Base-by-base conservation (phyloP, 2,888 invertebrate species). In the Achlya flavicornis region DNA sequence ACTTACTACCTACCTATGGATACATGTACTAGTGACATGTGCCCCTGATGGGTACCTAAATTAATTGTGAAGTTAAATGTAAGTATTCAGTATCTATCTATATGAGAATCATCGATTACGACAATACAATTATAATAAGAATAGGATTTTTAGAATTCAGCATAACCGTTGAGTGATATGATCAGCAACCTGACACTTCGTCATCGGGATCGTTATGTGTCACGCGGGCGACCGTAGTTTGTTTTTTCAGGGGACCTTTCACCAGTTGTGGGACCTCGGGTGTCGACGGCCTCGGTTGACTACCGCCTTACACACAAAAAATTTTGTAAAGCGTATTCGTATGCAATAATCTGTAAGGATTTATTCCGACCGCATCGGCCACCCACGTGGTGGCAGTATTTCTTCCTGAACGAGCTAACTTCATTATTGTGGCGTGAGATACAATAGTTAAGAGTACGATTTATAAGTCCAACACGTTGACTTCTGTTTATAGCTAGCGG, bases 401-500 rank as follows among this genome's bases (percentile, higher is more conserved):
- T 93, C 93, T 92, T 90, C 90, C 89, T 85, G 88, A 92, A 92
- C 90, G 92, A 93, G 92, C 92, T 90, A 92, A 93, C 93, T 92
- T 93, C 92, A 93, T 93, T 93, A 93, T 93, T 93, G 92, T 93
- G 92, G 92, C 89, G 86, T 88, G 90, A 92, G 92, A 92, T 93
- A 93, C 93, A 93, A 93, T 93, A 92, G 93, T 92, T 93, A 93
- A 93, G 93, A 92, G 83, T 89, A 92, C 91, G 92, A 93, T 93
- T 93, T 93, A 93, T 93, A 92, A 91, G 92, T 90, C 90, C 88
- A 89, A 93, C 93, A 93, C 92, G 93, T 91, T 92, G 93, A 93
- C 93, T 93, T 92, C 93, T 93, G 93, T 93, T 93, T 93, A 92
- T 93, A 91, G 92, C 91, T 86, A 84, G 87, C 84, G 88, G 91